These are phyloP conservation scores for Petrocephalus zakoni DNA, from an alignment of 2,113 vertebrate genomes.

Conservation along the genomic window DNA sequence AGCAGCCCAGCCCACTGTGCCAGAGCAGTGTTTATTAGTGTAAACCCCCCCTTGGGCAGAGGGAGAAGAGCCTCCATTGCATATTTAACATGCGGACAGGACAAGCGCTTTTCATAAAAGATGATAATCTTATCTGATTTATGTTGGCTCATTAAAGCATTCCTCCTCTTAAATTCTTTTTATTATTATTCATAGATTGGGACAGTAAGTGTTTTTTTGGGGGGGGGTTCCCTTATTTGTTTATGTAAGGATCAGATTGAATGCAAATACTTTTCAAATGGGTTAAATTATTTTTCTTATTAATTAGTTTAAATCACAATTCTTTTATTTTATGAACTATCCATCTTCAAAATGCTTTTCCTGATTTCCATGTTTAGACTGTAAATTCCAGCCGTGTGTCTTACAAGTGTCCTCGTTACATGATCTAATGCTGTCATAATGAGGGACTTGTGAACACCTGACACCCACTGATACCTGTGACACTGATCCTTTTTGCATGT, in stretches of 20 bases:
- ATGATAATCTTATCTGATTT: not conserved
- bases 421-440: slow-evolving; percentile 44
- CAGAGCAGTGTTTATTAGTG: slow-evolving; percentile 62
- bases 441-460: slow-evolving; percentile 57
- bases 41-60: slow-evolving; percentile 54
- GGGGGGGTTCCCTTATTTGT: not conserved
- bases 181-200: not conserved
- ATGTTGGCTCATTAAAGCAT: not conserved
- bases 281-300: not conserved
- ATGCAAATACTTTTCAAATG: not conserved
- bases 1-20: not conserved
- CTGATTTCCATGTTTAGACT: not conserved
- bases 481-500: slow-evolving; percentile 36
- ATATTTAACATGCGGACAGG: not conserved
- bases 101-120: not conserved
- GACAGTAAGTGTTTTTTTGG: not conserved
- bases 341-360: not conserved
- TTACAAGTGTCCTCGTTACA: slow-evolving; percentile 58
- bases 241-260: not conserved
- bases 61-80: slow-evolving; percentile 36
- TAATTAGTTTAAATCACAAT: not conserved
- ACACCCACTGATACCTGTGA: slow-evolving; percentile 48
- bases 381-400: slow-evolving; percentile 37
- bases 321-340: too few species aligned
- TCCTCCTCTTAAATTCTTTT: not conserved